A percentile compares a stretch with the other conserved stretches of the same genome.
Conservation (phyloP, 1,140 invertebrate species). For the Drosophila miranda region DNA sequence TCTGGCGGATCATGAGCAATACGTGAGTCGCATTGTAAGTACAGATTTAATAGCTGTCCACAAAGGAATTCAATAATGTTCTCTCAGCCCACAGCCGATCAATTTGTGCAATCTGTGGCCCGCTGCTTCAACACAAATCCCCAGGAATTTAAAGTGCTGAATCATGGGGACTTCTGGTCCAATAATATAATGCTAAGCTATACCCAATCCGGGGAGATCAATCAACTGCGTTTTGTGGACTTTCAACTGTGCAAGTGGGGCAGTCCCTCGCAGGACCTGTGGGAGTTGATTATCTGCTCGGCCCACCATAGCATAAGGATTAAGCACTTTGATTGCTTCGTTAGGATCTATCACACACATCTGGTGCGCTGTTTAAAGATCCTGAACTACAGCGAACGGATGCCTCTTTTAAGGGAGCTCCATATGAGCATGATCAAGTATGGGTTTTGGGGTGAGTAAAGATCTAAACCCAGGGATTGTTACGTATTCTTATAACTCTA, state of each 20-base stretch:
- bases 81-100: constrained; percentile 61
- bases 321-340: constrained; percentile 69
- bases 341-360: constrained; percentile 71
- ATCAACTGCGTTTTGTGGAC: constrained; percentile 81
- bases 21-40: constrained; percentile 63
- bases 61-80: not conserved
- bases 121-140: constrained; percentile 72
- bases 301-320: constrained; percentile 66
- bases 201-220: constrained; percentile 59
- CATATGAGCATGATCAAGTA: constrained; percentile 76
- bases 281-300: constrained; percentile 72
- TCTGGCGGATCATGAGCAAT: constrained; percentile 60
- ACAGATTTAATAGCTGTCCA: not conserved
- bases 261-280: constrained; percentile 81
- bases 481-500: constrained; percentile 1
- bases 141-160: constrained; percentile 85
- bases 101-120: constrained; percentile 66
- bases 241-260: constrained; percentile 81
- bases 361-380: constrained; percentile 60
- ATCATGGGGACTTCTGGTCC: constrained; percentile 86
- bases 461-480: not conserved
- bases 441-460: constrained; percentile 69
- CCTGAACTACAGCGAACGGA: constrained; percentile 60
- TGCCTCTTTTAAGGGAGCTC: constrained; percentile 60
- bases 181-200: constrained; percentile 82